Evolutionary conservation across 2,113 vertebrate species (phyloP).

Genomic region (Podilymbus podiceps): DNA sequence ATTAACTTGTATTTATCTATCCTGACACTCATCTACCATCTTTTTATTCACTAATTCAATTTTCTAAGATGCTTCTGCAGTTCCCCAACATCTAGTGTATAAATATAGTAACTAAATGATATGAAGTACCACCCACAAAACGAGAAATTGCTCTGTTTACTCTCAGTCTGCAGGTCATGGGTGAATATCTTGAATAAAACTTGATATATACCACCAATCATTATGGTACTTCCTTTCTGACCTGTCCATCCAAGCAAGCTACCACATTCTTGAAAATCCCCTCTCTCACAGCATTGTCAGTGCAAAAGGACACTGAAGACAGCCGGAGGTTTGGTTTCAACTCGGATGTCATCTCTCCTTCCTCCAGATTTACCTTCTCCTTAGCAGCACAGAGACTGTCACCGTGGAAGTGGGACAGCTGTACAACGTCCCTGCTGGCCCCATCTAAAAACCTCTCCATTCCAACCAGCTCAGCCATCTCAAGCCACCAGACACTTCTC

Average conservation of each 20-base stretch:
- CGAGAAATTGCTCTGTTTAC: neutral
- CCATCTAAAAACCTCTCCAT: neutral
- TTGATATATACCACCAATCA: neutral
- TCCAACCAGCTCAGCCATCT: neutral
- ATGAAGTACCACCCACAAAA: neutral
- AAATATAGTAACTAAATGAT: too few relatives aligned
- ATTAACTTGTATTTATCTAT: neutral
- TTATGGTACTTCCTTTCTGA: neutral
- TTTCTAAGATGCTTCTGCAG: neutral
- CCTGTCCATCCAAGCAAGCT: neutral
- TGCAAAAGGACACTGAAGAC: neutral
- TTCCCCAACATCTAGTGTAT: neutral
- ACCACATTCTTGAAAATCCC: neutral
- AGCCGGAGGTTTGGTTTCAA: neutral
- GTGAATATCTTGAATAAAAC: neutral
- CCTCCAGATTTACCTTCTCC: neutral
- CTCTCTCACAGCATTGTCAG: neutral
- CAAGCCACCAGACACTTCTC: neutral
- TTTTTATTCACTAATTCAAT: neutral
- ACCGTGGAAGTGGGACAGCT: neutral
- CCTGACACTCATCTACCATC: neutral
- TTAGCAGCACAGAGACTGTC: neutral
- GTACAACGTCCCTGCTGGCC: neutral
- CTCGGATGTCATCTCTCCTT: neutral
- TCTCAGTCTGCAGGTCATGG: neutral